Percentiles rank a stretch among this genome's conserved stretches.
These are phyloP conservation scores for Oncorhynchus masou DNA, from an alignment of 2,113 vertebrate species.

Conservation along the genomic window DNA sequence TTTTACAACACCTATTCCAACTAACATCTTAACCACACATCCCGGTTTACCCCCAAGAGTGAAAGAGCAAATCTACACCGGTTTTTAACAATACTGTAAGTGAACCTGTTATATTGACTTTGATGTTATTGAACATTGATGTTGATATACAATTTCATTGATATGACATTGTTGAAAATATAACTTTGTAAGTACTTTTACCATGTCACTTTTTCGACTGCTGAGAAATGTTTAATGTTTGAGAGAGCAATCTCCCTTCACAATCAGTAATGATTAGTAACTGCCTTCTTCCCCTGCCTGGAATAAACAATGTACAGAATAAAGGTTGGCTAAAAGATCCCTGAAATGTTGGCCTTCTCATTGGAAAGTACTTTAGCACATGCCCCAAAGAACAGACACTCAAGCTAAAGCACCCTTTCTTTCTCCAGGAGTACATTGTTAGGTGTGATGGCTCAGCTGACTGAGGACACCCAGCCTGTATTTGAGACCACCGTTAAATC, in stretches of 20 bases:
- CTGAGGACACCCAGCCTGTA: constrained; percentile 92
- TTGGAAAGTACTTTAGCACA: constrained; percentile 13
- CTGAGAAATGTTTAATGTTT: not conserved
- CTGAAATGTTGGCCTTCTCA: not conserved
- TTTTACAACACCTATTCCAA: constrained; percentile 62
- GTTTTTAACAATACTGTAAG: constrained; percentile 53
- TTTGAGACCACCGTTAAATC: constrained; percentile 94
- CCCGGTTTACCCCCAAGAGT: constrained; percentile 46
- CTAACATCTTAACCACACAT: constrained; percentile 71
- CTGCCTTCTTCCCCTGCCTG: constrained; percentile 13
- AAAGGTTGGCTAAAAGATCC: not conserved
- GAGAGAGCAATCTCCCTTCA: constrained; percentile 20
- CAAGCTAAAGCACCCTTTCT: constrained; percentile 44
- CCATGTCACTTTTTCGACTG: constrained; percentile 16
- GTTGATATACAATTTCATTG: constrained; percentile 34
- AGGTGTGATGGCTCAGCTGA: constrained; percentile 94
- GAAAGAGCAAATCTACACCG: constrained; percentile 30
- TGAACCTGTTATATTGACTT: constrained; percentile 41
- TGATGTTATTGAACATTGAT: constrained; percentile 10
- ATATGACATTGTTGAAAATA: too few species aligned
- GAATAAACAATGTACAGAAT: constrained; percentile 2
- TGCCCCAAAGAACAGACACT: constrained; percentile 1
- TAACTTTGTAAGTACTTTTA: constrained; percentile 4
- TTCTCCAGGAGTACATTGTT: constrained; percentile 92
- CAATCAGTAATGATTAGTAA: constrained; percentile 59